These are phyloP conservation scores for Porites rus DNA, from an alignment of 92 coral and sea anemone species.

Conservation along the genomic window DNA sequence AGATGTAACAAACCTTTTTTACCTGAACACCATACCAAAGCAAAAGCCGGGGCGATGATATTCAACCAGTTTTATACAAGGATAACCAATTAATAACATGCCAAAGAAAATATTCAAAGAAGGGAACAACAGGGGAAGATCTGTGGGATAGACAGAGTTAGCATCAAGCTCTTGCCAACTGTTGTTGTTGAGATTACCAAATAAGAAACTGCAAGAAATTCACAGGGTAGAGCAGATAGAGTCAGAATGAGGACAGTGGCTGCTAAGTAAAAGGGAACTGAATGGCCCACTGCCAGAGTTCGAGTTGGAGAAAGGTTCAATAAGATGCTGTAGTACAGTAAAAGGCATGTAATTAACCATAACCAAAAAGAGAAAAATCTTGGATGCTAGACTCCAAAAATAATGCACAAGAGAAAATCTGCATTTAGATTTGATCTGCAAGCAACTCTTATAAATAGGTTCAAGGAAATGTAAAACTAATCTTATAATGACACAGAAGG, in stretches of 20 bases:
- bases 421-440: neutral
- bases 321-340: neutral
- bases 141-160: neutral
- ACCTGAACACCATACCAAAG: neutral
- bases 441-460: neutral
- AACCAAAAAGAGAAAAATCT: neutral
- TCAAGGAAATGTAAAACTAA: neutral
- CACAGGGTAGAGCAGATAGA: neutral
- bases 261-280: neutral
- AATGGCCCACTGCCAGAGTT: neutral
- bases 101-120: neutral
- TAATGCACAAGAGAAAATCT: neutral
- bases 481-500: neutral
- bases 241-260: neutral
- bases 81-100: neutral
- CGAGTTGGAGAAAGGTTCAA: neutral
- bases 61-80: neutral
- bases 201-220: neutral
- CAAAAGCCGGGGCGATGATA: neutral
- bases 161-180: neutral
- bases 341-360: neutral
- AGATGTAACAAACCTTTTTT: slow-evolving; percentile 15
- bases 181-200: neutral
- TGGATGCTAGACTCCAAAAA: neutral
- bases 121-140: no score